Evolutionary conservation across 2,797 vertebrate genomes (phyloP).

Genomic region (Nyctibius grandis): DNA sequence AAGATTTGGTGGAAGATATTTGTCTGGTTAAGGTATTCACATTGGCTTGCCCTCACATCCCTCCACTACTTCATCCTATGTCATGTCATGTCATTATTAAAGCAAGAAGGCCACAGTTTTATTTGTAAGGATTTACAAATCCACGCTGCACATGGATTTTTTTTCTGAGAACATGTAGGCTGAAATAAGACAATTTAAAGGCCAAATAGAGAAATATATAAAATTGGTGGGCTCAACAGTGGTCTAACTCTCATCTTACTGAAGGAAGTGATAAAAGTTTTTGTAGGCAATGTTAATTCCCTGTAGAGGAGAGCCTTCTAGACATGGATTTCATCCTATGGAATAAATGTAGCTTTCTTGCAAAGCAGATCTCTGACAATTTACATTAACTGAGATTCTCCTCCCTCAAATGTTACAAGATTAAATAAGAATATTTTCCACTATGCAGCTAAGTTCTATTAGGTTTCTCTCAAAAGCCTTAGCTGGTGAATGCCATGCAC

Average conservation of each 20-base stretch:
- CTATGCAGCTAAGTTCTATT: background rate
- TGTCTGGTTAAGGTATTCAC: background rate
- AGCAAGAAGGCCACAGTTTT: background rate
- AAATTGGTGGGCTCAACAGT: background rate
- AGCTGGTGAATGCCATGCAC: background rate
- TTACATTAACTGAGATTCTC: background rate
- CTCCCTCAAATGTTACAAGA: background rate
- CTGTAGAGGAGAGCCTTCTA: background rate
- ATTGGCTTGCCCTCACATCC: background rate
- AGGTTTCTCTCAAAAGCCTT: background rate
- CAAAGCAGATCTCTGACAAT: background rate
- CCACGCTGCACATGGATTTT: background rate
- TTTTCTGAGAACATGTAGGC: background rate
- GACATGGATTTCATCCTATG: background rate
- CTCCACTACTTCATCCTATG: background rate
- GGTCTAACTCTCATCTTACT: background rate
- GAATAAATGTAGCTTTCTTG: background rate
- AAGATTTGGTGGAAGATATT: background rate
- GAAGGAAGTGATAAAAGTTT: background rate
- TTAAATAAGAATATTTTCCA: background rate
- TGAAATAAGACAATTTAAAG: background rate
- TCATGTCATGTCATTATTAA: background rate
- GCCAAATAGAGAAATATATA: background rate
- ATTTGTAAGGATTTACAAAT: background rate
- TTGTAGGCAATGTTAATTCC: background rate